A percentile compares a stretch with the other conserved stretches of the same genome.
phyloP scores from a whole-genome alignment of 1,140 invertebrate genomes.

The Neoseiulus cucumeris region DNA sequence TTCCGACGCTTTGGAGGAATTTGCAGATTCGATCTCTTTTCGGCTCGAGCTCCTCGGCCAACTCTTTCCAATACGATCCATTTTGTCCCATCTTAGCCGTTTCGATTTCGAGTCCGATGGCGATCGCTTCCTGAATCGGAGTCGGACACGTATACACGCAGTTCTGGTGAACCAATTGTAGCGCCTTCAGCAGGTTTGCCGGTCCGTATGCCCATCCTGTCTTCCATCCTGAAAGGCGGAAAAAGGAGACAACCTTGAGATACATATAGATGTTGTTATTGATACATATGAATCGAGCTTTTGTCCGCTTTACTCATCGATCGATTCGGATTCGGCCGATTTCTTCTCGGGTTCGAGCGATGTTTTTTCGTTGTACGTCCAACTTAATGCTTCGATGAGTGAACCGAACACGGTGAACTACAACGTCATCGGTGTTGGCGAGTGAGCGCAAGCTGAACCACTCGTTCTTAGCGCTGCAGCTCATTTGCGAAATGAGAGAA shows the following conservation, averaged over 20 bases:
- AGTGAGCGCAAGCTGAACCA: too few relatives aligned
- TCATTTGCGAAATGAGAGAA: too few relatives aligned
- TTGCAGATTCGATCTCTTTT: conserved; percentile 67
- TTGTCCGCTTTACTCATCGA: neutral
- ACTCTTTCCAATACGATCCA: conserved; percentile 64
- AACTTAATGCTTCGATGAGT: neutral
- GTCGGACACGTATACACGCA: conserved; percentile 74
- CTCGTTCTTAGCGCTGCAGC: too few relatives aligned
- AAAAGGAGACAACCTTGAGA: neutral
- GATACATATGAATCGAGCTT: neutral
- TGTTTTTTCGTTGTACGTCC: neutral
- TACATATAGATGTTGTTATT: too few relatives aligned
- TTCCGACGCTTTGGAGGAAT: conserved; percentile 42
- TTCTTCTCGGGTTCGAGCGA: neutral
- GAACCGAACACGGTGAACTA: neutral
- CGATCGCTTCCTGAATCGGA: conserved; percentile 71
- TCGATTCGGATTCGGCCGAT: neutral
- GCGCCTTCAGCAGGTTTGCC: conserved; percentile 48
- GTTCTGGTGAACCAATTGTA: conserved; percentile 81
- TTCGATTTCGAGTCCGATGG: conserved; percentile 70
- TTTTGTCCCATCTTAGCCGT: conserved; percentile 41
- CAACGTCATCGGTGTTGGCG: neutral
- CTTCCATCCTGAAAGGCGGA: conserved; percentile 1
- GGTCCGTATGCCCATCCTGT: conserved; percentile 90
- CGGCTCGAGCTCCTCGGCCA: conserved; percentile 49